Evolutionary conservation across 2,888 invertebrate genomes (phyloP).

Genomic region (Actias luna): DNA sequence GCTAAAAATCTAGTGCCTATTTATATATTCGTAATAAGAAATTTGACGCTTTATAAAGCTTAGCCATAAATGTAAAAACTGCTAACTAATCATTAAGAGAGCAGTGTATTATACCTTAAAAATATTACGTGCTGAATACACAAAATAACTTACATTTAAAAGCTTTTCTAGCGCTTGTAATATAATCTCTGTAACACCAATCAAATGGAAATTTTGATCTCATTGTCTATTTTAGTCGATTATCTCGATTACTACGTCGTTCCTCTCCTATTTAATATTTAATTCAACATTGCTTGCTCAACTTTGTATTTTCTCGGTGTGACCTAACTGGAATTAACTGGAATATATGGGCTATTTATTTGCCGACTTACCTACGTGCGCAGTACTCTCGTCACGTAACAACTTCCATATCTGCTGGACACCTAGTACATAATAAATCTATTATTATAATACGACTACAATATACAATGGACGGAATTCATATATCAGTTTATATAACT

Average conservation of each 20-base stretch:
- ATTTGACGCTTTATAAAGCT: no score
- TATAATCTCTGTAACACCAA: not conserved
- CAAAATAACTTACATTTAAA: no score
- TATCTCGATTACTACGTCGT: not conserved
- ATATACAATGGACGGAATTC: constrained; percentile 8
- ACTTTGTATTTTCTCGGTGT: constrained; percentile 45
- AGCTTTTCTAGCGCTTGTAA: not conserved
- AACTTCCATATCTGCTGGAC: constrained; percentile 51
- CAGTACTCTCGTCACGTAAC: constrained; percentile 48
- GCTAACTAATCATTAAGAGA: no score
- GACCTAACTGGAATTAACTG: constrained; percentile 58
- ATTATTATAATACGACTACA: constrained; percentile 22
- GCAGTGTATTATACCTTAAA: no score
- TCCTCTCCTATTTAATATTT: not conserved
- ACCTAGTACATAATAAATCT: constrained; percentile 48
- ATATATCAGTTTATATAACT: not conserved
- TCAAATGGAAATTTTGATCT: not conserved
- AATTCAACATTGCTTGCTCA: constrained; percentile 26
- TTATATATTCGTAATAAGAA: no score
- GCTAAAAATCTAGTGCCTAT: no score
- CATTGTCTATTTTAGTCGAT: not conserved
- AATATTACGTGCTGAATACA: no score
- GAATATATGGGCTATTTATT: constrained; percentile 64
- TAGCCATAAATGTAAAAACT: no score
- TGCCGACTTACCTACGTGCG: constrained; percentile 54